Percentiles rank a stretch among this genome's conserved stretches.
phyloP scores from a whole-genome alignment of 2,888 invertebrate genomes.

The Micoletzkya japonica region DNA sequence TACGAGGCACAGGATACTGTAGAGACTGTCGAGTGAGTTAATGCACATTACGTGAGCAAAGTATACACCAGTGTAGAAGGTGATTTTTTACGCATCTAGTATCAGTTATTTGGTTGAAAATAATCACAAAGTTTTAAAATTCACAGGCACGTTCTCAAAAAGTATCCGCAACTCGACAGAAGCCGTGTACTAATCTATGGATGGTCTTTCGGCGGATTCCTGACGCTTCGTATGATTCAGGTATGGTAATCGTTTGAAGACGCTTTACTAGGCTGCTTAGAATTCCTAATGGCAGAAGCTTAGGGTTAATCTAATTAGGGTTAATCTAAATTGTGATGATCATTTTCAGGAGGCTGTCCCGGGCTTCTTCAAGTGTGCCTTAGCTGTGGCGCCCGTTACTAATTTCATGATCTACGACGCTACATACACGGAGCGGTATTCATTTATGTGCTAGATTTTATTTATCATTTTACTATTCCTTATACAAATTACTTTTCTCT shows the following conservation, averaged over 20 bases:
- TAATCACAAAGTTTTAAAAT: neutral
- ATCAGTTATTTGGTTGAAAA: too few relatives aligned
- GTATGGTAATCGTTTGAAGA: too few relatives aligned
- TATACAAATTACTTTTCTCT: too few relatives aligned
- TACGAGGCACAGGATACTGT: conserved; percentile 93
- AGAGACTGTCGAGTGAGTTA: conserved; percentile 71
- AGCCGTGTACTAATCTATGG: conserved; percentile 87
- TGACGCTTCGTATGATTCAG: conserved; percentile 63
- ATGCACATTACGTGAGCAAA: too few relatives aligned
- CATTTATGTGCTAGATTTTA: neutral
- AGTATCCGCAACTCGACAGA: conserved; percentile 45
- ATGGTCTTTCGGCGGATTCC: conserved; percentile 91
- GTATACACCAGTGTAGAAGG: too few relatives aligned
- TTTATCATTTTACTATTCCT: neutral
- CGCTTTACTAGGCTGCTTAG: too few relatives aligned
- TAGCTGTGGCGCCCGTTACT: conserved; percentile 90
- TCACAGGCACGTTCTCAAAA: conserved; percentile 35
- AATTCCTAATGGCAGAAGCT: too few relatives aligned
- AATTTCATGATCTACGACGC: conserved; percentile 95
- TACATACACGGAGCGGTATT: conserved; percentile 81
- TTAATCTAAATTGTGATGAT: too few relatives aligned
- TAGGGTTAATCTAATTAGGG: too few relatives aligned
- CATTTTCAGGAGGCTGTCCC: conserved; percentile 29
- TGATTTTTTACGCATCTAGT: too few relatives aligned
- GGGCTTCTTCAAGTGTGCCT: conserved; percentile 88